Conservation (phyloP, 2,113 vertebrate species). For the Apodemus speciosus region DNA sequence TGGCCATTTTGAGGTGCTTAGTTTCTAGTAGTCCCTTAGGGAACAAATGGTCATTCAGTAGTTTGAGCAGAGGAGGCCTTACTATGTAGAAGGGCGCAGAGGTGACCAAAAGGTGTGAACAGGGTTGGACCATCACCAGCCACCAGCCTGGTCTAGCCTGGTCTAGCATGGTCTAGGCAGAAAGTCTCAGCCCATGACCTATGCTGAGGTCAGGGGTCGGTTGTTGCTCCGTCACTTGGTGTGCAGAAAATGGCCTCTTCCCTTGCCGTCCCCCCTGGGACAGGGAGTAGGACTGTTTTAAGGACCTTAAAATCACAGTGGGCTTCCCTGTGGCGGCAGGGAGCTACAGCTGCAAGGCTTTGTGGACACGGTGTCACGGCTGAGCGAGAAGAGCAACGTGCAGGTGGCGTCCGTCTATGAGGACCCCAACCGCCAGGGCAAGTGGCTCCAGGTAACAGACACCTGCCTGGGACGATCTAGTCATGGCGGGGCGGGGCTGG, state of each 20-base stretch:
- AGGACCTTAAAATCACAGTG: accelerated
- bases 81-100: accelerated
- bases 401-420: slow-evolving; percentile 64
- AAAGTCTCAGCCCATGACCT: neutral
- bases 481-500: accelerated
- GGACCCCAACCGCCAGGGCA: slow-evolving; percentile 64
- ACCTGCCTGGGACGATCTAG: neutral
- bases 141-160: neutral
- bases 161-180: neutral
- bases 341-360: slow-evolving; percentile 71
- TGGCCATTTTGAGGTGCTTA: neutral
- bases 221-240: neutral
- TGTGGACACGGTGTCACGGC: neutral
- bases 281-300: accelerated
- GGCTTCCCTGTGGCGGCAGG: neutral
- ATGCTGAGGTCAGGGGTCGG: neutral
- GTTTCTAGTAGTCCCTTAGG: neutral
- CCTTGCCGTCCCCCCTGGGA: neutral
- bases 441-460: slow-evolving; percentile 74
- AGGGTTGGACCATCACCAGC: too few relatives aligned
- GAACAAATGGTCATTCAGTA: neutral
- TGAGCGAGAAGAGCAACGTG: slow-evolving; percentile 44
- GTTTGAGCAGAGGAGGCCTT: neutral
- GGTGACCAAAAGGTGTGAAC: neutral
- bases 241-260: neutral